A percentile compares a stretch with the other conserved stretches of the same genome.
Evolutionary conservation across 37 sponge, comb jelly and placozoan species (phyloP).

Genomic region (Dysidea cf. avara): DNA sequence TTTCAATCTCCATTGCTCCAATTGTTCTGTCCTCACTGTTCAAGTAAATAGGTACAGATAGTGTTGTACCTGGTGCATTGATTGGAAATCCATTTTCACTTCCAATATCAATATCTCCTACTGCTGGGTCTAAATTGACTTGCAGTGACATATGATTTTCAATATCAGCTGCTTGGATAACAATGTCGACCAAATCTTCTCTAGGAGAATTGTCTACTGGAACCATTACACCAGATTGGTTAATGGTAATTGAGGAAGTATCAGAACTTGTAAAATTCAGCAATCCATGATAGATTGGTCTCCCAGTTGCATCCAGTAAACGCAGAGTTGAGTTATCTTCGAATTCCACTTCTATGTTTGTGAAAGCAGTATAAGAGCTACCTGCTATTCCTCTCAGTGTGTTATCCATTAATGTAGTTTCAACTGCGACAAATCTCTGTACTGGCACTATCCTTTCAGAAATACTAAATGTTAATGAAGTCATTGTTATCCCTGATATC

Average conservation of each 20-base stretch:
- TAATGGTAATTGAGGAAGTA: slow-evolving; percentile 12
- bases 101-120: slow-evolving; percentile 64
- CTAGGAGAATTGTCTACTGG: slow-evolving; percentile 30
- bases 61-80: background rate
- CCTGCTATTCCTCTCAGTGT: too few relatives aligned
- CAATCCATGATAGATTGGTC: slow-evolving; percentile 15
- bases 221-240: slow-evolving; percentile 16
- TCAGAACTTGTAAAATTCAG: slow-evolving; percentile 20
- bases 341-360: too few relatives aligned
- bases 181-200: too few relatives aligned
- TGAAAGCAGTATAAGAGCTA: too few relatives aligned
- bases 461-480: too few relatives aligned
- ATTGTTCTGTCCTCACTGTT: slow-evolving; percentile 31
- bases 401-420: too few relatives aligned
- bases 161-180: slow-evolving; percentile 15
- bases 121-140: slow-evolving; percentile 34
- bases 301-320: background rate
- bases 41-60: slow-evolving; percentile 31
- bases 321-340: too few relatives aligned
- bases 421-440: too few relatives aligned
- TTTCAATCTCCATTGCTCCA: slow-evolving; percentile 31
- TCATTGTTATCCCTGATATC: too few relatives aligned
- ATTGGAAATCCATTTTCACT: background rate
- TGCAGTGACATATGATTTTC: background rate
- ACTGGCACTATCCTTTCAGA: too few relatives aligned